Conservation (phyloP, 2,888 invertebrate species). For the Hypomecis atomaria region DNA sequence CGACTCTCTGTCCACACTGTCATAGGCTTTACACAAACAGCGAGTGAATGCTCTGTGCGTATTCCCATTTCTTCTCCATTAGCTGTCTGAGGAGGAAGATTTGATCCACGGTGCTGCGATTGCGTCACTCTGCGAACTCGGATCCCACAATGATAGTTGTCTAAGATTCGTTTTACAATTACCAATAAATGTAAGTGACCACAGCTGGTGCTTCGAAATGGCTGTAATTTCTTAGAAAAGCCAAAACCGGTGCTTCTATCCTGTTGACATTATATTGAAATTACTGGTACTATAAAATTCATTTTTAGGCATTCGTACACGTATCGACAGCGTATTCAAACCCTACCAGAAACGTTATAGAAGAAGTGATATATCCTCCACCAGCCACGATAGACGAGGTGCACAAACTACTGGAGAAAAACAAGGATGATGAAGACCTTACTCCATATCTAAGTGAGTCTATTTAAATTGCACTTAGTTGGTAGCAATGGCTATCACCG, state of each 20-base stretch:
- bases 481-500: neutral
- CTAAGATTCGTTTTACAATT: too few relatives aligned
- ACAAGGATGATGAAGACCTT: constrained; percentile 39
- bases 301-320: constrained; percentile 53
- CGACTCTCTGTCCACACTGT: too few relatives aligned
- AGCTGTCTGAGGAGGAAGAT: too few relatives aligned
- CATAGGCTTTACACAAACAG: too few relatives aligned
- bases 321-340: constrained; percentile 58
- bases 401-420: constrained; percentile 43
- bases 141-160: too few relatives aligned
- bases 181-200: neutral
- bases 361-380: constrained; percentile 55
- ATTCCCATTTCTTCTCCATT: too few relatives aligned
- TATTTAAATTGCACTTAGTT: neutral
- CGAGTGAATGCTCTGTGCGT: too few relatives aligned
- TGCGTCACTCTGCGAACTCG: too few relatives aligned
- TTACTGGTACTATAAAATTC: neutral
- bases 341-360: constrained; percentile 41
- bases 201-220: constrained; percentile 22
- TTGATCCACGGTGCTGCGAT: too few relatives aligned
- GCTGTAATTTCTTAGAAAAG: too few relatives aligned
- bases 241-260: too few relatives aligned
- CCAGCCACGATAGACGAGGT: constrained; percentile 61
- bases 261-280: neutral
- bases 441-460: constrained; percentile 46